These are phyloP conservation scores for Netelia fuscicornis DNA, from an alignment of 2,888 invertebrate species.

Conservation along the genomic window DNA sequence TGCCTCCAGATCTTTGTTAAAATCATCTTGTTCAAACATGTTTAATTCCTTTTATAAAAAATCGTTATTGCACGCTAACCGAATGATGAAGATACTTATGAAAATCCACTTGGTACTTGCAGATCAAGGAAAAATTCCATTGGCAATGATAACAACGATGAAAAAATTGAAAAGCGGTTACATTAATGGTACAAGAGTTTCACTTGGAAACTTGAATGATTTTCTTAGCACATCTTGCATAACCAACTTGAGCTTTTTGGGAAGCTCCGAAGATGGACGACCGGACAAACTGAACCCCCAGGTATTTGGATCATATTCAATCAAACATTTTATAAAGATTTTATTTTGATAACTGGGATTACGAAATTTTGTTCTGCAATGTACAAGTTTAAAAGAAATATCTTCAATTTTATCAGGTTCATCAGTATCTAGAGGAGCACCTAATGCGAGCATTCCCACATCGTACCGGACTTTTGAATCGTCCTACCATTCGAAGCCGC, in stretches of 20 bases:
- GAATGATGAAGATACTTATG: background rate
- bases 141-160: constrained; percentile 98
- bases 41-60: background rate
- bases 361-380: background rate
- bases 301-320: constrained; percentile 70
- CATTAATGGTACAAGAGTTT: constrained; percentile 99
- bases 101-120: constrained; percentile 33
- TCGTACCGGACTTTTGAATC: constrained; percentile 89
- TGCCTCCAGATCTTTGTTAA: background rate
- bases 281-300: constrained; percentile 88
- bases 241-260: constrained; percentile 97
- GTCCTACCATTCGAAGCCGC: constrained; percentile 83
- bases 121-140: constrained; percentile 96
- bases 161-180: constrained; percentile 99
- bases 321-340: background rate
- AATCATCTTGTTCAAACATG: background rate
- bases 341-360: background rate
- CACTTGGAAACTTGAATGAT: constrained; percentile 96
- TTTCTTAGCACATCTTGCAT: constrained; percentile 99
- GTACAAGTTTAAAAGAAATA: background rate
- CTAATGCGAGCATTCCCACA: constrained; percentile 92
- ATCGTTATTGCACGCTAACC: background rate
- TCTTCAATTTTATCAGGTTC: constrained; percentile 88
- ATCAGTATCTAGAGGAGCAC: constrained; percentile 94
- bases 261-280: constrained; percentile 96